phyloP scores from a whole-genome alignment of 2,797 vertebrate species.

The Harpagifer antarcticus region DNA sequence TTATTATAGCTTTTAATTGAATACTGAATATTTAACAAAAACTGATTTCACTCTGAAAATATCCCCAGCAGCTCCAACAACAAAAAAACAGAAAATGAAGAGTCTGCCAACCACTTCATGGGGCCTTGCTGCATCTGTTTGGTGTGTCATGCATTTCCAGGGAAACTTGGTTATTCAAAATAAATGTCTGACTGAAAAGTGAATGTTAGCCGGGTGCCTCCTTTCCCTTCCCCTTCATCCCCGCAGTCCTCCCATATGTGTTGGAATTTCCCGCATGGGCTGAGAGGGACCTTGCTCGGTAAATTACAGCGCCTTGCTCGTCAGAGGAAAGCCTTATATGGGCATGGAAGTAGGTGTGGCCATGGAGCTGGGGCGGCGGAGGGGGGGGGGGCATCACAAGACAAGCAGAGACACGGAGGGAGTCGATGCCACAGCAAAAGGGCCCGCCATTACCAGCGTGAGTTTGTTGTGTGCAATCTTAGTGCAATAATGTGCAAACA shows the following conservation, averaged over 20 bases:
- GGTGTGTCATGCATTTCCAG: constrained; percentile 19
- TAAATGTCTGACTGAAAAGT: constrained; percentile 37
- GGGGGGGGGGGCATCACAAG: constrained; percentile 77
- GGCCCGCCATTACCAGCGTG: constrained; percentile 64
- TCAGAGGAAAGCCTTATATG: constrained; percentile 83
- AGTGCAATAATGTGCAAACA: constrained; percentile 80
- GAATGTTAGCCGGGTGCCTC: constrained; percentile 36
- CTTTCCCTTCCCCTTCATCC: constrained; percentile 27
- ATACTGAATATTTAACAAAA: background rate
- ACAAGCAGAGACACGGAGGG: constrained; percentile 65
- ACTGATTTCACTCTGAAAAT: constrained; percentile 2
- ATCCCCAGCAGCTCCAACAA: background rate
- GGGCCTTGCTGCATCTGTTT: background rate
- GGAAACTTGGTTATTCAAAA: background rate
- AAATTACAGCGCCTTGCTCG: constrained; percentile 80
- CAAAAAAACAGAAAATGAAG: background rate
- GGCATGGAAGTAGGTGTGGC: constrained; percentile 86
- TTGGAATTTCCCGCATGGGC: constrained; percentile 88
- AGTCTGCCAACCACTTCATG: background rate
- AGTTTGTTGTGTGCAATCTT: no score
- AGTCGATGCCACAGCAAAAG: constrained; percentile 59
- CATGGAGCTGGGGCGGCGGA: constrained; percentile 47
- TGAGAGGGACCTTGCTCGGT: constrained; percentile 78
- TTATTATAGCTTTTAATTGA: no score
- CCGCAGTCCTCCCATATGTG: constrained; percentile 70